A percentile compares a stretch with the other conserved stretches of the same genome.
phyloP scores from a whole-genome alignment of 2,888 invertebrate genomes.

The Podotricha telesiphe region DNA sequence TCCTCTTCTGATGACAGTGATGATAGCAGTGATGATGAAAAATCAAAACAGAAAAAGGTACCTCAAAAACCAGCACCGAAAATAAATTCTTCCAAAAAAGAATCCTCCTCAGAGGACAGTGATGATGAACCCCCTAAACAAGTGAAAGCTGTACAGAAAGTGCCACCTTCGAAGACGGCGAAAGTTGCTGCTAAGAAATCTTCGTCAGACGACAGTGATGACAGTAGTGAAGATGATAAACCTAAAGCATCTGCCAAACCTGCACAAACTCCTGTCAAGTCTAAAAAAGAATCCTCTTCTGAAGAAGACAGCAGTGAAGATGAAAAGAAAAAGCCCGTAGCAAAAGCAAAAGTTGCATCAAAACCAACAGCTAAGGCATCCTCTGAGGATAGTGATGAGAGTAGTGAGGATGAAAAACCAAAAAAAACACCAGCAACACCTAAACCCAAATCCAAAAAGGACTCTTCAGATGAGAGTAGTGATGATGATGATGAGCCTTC shows the following conservation, averaged over 20 bases:
- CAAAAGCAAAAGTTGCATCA: conserved; percentile 29
- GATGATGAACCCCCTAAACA: conserved; percentile 50
- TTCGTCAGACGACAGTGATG: conserved; percentile 63
- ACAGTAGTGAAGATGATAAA: conserved; percentile 66
- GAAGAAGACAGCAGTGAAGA: conserved; percentile 62
- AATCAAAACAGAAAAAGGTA: conserved; percentile 47
- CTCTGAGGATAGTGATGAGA: conserved; percentile 49
- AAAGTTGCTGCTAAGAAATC: conserved; percentile 42
- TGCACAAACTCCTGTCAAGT: conserved; percentile 29
- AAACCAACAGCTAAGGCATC: conserved; percentile 24
- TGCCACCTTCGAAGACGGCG: conserved; percentile 34
- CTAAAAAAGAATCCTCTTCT: conserved; percentile 54
- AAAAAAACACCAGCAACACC: conserved; percentile 34
- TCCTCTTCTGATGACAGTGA: conserved; percentile 66
- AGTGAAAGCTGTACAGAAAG: conserved; percentile 49
- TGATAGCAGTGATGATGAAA: conserved; percentile 64
- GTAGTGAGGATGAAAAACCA: conserved; percentile 34
- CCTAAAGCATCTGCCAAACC: conserved; percentile 48
- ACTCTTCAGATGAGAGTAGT: conserved; percentile 38
- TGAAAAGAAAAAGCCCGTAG: conserved; percentile 53
- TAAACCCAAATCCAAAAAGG: conserved; percentile 37
- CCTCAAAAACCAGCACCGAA: conserved; percentile 47
- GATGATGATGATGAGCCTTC: conserved; percentile 53
- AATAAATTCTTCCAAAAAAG: conserved; percentile 57
- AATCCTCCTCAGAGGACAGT: conserved; percentile 62